These are phyloP conservation scores for Rhinopomastus cyanomelas DNA, from an alignment of 2,113 vertebrate genomes.

Conservation along the genomic window DNA sequence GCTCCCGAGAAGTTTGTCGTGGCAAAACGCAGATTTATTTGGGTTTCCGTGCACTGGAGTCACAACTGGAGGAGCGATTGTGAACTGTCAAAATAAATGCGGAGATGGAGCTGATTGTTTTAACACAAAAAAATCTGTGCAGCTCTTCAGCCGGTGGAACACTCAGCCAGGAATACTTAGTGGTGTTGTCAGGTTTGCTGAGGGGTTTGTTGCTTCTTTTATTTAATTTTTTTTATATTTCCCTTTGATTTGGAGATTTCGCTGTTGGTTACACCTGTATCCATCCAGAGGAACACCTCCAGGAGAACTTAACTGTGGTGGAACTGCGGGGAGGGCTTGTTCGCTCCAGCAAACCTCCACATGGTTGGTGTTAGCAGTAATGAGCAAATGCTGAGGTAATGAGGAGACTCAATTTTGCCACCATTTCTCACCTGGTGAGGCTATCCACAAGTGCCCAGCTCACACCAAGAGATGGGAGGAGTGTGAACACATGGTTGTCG, in stretches of 20 bases:
- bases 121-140: not conserved
- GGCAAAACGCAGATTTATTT: conserved; percentile 21
- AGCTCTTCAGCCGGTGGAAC: conserved; percentile 25
- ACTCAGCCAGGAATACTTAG: not conserved
- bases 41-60: not conserved
- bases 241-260: not conserved
- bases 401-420: not conserved
- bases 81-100: conserved; percentile 52
- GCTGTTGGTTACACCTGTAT: conserved; percentile 21
- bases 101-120: conserved; percentile 44
- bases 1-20: conserved; percentile 25
- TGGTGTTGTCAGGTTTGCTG: not conserved
- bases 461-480: not conserved
- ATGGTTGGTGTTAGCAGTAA: not conserved
- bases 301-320: not conserved
- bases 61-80: conserved; percentile 30
- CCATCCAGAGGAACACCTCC: not conserved
- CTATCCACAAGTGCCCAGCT: not conserved
- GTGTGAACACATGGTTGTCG: rapidly evolving
- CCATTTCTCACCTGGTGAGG: not conserved
- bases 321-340: not conserved
- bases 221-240: not conserved
- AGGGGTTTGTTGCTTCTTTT: too few relatives aligned
- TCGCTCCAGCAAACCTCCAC: not conserved
- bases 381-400: not conserved